Evolutionary conservation across 2,888 invertebrate genomes (phyloP).

Genomic region (Pyrocoelia pectoralis): DNA sequence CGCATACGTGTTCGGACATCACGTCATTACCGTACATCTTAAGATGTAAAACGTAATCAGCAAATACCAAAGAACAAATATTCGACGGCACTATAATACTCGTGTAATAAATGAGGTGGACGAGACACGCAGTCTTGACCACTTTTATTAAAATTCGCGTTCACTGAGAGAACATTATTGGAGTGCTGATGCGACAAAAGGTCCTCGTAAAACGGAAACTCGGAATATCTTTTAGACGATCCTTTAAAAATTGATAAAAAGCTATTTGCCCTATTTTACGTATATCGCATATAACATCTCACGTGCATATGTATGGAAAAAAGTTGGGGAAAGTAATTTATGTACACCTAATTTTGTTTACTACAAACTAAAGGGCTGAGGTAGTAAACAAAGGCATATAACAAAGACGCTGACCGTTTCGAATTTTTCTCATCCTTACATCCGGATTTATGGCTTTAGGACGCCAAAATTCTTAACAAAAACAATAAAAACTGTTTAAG

Average conservation of each 20-base stretch:
- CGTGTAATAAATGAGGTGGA: slow-evolving; percentile 39
- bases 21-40: not conserved
- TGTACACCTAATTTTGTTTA: slow-evolving; percentile 24
- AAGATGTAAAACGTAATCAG: not conserved
- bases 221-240: slow-evolving; percentile 16
- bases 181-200: slow-evolving; percentile 51
- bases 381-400: slow-evolving; percentile 23
- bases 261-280: not conserved
- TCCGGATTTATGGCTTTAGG: slow-evolving; percentile 19
- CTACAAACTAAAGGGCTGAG: slow-evolving; percentile 7
- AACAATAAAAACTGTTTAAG: not conserved
- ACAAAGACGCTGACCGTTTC: slow-evolving; percentile 28
- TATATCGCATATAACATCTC: not conserved
- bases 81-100: not conserved
- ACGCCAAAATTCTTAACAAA: slow-evolving; percentile 22
- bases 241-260: slow-evolving; percentile 3
- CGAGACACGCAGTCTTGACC: slow-evolving; percentile 40
- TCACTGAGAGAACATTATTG: slow-evolving; percentile 41
- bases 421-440: slow-evolving; percentile 17
- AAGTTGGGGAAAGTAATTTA: slow-evolving; percentile 11
- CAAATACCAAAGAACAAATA: not conserved
- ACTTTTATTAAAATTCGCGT: slow-evolving; percentile 50
- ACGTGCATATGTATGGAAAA: not conserved
- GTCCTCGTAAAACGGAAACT: slow-evolving; percentile 46
- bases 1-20: not conserved